Base-by-base conservation (phyloP, 2,888 invertebrate genomes). In the Epinotia bilunana region DNA sequence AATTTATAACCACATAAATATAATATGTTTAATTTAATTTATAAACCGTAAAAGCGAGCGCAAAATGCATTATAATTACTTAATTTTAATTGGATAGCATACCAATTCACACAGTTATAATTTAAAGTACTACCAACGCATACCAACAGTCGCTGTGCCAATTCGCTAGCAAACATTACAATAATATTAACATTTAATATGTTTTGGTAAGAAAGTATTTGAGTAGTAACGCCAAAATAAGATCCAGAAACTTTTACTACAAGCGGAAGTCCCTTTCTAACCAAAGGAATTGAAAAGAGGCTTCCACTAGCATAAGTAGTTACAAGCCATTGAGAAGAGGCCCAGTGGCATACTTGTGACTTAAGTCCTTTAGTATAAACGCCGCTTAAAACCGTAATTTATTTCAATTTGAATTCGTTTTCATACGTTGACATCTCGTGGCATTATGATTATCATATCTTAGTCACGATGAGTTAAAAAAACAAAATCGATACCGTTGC, bases 121-220 rank as follows among this genome's bases (percentile, higher is more conserved):
- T 60, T 57, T 55, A 18, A 65, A 67, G 49, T 63, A 70, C 55
- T 33, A 63, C 20, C 58, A 74, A 70, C 63, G 49, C 69, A 74
- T 58, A 74, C 70, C 70, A 74, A 65, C 81, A 80, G 79, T 89
- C 89, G 91, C 91, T 83, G 83, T 73, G 88, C 89, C 79, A 85
- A 86, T 87, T 88, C 89, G 88, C 90, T 76, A 72, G 75, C 75
- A 72, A 55, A n/a, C 28, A 62, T 61, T 70, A 70, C 18, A 62
- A 70, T 55, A 57, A 9, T 67, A 13, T 58, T 46, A 43, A 60
- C 58, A 60, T 69, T 60, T 6, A 58, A 58, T 16, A 39, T 20
- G 11, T n/a, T 68, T 58, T 58, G 16, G 58, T 23, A 23, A 58
- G 43, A 58, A 58, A 43, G n/a, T 16, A 43, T 68, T 49, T 57